Base-by-base conservation (phyloP, 2,797 vertebrate species). In the Microtus obscurus region DNA sequence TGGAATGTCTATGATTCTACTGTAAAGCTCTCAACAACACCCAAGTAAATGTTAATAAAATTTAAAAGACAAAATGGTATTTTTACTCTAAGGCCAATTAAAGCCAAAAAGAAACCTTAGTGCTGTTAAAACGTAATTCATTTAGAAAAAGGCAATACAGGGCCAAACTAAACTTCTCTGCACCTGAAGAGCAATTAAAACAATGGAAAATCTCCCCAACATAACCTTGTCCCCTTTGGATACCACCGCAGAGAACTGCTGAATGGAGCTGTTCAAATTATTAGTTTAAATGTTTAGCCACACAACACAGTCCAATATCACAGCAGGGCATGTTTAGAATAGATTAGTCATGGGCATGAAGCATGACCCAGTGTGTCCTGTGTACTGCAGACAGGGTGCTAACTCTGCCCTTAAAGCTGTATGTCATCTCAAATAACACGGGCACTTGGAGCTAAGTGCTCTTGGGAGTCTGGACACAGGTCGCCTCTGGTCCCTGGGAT, bases 101-200 rank as follows among this genome's bases (percentile, higher is more conserved):
- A 93, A 94, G n/a, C 71, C 81, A 61, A 92, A 97, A 90, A 79
- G 51, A 56, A 93, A 37, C 81, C 87, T 96, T 86, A 81, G 69
- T 48, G 71, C 53, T 88, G 87, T 87, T 69, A 81, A 93, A 92
- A 95, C 95, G 53, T 91, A 94, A 95, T 74, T 94, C 31, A 12
- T 78, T 82, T 61, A 25, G 69, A 87, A 87, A 95, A 96, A 90
- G 53, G 23, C 45, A 93, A 34, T 23, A 25, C 21, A 34, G 51
- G 43, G 43, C 82, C 80, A 94, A 91, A 92, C 56, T 40, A 87
- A 95, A 73, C 67, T 48, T 51, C 27, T 90, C 56, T 69, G 37
- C 7, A 73, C 63, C 53, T 67, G 34, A n/a, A 96, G 48, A 93
- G 10, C 21, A 78, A 71, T n/a, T 78, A 69, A 92, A 95, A 89